These are phyloP conservation scores for Yponomeuta cagnagella DNA, from an alignment of 2,888 invertebrate genomes.

Conservation along the genomic window DNA sequence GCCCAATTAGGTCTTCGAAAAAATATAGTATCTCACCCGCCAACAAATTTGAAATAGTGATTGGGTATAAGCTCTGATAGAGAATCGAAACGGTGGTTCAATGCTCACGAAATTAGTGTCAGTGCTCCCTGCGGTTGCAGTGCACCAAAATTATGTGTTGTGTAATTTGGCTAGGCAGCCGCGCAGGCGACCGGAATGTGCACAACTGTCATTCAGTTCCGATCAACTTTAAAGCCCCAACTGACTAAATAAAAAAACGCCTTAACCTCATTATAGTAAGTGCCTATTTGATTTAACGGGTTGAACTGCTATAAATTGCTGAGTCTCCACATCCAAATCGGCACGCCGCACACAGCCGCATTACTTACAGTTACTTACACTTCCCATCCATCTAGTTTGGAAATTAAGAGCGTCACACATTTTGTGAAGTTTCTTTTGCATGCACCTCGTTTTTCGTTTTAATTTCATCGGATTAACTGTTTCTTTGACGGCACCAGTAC, in stretches of 20 bases:
- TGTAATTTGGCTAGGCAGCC: constrained; percentile 48
- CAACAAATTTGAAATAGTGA: not conserved
- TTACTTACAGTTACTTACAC: constrained; percentile 27
- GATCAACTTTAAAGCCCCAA: not conserved
- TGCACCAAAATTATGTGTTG: constrained; percentile 71
- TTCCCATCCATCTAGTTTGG: constrained; percentile 21
- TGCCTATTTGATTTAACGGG: not conserved
- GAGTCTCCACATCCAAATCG: constrained; percentile 25
- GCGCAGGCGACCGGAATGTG: constrained; percentile 35
- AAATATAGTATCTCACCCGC: too few relatives aligned
- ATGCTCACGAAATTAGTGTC: constrained; percentile 68
- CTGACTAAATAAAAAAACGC: not conserved
- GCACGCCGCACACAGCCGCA: not conserved
- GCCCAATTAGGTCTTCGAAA: not conserved
- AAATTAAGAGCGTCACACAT: constrained; percentile 37
- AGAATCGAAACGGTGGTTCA: constrained; percentile 42
- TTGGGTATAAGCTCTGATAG: not conserved
- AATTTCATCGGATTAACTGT: constrained; percentile 58
- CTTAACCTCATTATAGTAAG: not conserved
- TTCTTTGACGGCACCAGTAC: constrained; percentile 37
- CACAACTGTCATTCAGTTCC: not conserved
- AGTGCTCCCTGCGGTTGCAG: constrained; percentile 73
- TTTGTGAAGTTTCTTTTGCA: constrained; percentile 37
- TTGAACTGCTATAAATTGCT: constrained; percentile 22
- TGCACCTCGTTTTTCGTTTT: constrained; percentile 44